Evolutionary conservation across 2,797 vertebrate species (phyloP).

Genomic region (Antrozous pallidus): DNA sequence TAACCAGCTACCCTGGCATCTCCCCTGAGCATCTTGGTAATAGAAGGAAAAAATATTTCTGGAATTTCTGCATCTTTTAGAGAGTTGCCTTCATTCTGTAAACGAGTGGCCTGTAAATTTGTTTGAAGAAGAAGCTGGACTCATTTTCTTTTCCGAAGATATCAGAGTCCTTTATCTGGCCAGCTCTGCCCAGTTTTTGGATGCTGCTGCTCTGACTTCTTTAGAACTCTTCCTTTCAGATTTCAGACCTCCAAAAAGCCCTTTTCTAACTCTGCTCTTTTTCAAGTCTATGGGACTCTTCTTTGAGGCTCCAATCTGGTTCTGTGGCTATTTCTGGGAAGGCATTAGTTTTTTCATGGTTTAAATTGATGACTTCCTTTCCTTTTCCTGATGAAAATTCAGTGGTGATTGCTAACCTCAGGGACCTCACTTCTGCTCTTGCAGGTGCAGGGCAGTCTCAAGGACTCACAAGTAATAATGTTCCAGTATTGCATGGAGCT

Average conservation of each 20-base stretch:
- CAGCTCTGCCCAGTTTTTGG: background rate
- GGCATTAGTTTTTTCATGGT: background rate
- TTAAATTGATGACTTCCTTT: constrained; percentile 38
- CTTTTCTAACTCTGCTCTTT: background rate
- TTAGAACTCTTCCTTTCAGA: background rate
- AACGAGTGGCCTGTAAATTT: background rate
- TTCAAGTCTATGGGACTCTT: background rate
- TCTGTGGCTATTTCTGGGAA: background rate
- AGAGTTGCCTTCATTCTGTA: background rate
- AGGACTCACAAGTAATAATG: constrained; percentile 15
- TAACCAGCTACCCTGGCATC: background rate
- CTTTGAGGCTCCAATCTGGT: background rate
- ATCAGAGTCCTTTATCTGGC: background rate
- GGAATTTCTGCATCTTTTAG: background rate
- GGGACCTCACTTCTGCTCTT: background rate
- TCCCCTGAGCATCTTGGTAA: background rate
- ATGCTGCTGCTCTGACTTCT: background rate
- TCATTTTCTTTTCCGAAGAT: background rate
- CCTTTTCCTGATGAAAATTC: constrained; percentile 47
- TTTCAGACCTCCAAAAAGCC: background rate
- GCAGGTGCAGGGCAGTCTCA: background rate
- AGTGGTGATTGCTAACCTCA: background rate
- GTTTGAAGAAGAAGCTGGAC: background rate
- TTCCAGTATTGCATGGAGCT: background rate
- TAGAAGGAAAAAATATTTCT: background rate